A percentile compares a stretch with the other conserved stretches of the same genome.
Evolutionary conservation across 2,113 vertebrate species (phyloP).

Genomic region (Camarhynchus parvulus): DNA sequence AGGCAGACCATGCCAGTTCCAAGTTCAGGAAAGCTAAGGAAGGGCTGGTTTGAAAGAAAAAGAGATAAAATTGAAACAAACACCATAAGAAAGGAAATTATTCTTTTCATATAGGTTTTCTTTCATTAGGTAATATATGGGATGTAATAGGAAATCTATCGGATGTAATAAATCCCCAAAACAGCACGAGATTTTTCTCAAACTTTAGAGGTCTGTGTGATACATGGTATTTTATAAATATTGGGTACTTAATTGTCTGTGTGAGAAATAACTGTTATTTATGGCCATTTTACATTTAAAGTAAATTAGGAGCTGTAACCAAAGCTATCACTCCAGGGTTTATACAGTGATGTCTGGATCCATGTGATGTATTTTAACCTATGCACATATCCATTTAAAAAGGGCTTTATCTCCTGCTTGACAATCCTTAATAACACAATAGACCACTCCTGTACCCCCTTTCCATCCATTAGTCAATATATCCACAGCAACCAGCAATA

Average conservation of each 20-base stretch:
- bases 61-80: background rate
- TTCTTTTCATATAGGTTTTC: slow-evolving; percentile 10
- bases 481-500: slow-evolving; percentile 57
- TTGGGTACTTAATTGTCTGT: slow-evolving; percentile 43
- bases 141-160: background rate
- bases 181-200: background rate
- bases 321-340: slow-evolving; percentile 10
- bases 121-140: slow-evolving; percentile 19
- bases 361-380: slow-evolving; percentile 32
- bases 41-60: background rate
- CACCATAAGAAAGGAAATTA: background rate
- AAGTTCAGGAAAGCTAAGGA: background rate
- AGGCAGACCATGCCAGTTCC: background rate
- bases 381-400: slow-evolving; percentile 27
- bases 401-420: slow-evolving; percentile 28
- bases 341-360: background rate
- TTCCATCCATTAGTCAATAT: slow-evolving; percentile 46
- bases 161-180: slow-evolving; percentile 19
- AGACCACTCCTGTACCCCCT: slow-evolving; percentile 21
- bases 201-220: background rate
- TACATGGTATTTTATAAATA: slow-evolving; percentile 33
- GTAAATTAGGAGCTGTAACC: slow-evolving; percentile 6
- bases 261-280: slow-evolving; percentile 49
- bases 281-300: slow-evolving; percentile 29
- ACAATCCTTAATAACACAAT: slow-evolving; percentile 28